Evolutionary conservation across 2,797 vertebrate species (phyloP).

Genomic region (Characodon lateralis): DNA sequence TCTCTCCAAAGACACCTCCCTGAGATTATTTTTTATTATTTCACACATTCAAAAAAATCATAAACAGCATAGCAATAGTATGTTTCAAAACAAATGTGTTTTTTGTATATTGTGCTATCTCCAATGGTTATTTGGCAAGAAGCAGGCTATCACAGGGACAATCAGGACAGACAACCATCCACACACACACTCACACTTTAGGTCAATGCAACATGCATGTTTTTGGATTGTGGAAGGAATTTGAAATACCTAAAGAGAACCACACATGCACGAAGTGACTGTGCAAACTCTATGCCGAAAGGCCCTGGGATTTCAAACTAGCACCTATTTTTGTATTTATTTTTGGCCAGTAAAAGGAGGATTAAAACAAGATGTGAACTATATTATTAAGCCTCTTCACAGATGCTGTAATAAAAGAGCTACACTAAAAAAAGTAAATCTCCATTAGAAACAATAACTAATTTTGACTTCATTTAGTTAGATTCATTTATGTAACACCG

Average conservation of each 20-base stretch:
- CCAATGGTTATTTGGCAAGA: background rate
- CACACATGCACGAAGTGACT: background rate
- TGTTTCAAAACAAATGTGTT: background rate
- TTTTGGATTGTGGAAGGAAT: background rate
- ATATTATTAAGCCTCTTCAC: no score
- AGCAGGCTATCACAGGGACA: background rate
- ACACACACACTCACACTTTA: background rate
- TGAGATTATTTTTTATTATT: constrained; percentile 1
- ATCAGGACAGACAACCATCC: background rate
- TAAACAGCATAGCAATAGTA: no score
- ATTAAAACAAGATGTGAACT: background rate
- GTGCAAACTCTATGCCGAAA: background rate
- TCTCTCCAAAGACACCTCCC: background rate
- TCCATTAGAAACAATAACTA: no score
- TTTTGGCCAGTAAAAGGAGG: background rate
- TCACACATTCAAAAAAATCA: background rate
- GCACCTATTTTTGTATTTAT: background rate
- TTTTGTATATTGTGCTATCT: background rate
- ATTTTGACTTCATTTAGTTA: no score
- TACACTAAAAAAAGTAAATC: no score
- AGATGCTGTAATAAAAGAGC: no score
- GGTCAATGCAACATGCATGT: background rate
- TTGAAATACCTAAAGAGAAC: background rate
- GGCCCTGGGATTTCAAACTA: background rate
- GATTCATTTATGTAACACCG: no score